A percentile compares a stretch with the other conserved stretches of the same genome.
phyloP scores from a whole-genome alignment of 92 coral and sea anemone genomes.

The Epizoanthus illoricatus region DNA sequence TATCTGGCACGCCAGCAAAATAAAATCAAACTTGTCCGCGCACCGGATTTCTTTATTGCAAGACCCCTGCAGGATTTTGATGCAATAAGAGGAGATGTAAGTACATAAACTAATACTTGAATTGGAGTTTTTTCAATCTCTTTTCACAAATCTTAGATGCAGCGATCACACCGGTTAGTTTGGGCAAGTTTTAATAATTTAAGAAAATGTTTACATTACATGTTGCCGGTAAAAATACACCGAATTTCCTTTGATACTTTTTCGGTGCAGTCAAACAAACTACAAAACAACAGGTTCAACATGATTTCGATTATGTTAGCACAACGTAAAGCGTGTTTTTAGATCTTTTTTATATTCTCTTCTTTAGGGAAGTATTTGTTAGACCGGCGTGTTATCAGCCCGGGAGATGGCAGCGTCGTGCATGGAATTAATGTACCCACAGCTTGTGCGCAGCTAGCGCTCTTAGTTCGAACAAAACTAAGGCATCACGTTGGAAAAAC shows the following conservation, averaged over 20 bases:
- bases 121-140: not conserved
- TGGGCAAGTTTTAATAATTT: not conserved
- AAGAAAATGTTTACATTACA: not conserved
- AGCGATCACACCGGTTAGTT: not conserved
- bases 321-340: not conserved
- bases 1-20: conserved; percentile 13
- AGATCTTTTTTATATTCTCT: not conserved
- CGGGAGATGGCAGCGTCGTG: not conserved
- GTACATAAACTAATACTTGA: not conserved
- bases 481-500: too few relatives aligned
- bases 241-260: not conserved
- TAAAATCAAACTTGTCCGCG: conserved; percentile 19
- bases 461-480: not conserved
- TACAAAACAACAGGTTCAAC: not conserved
- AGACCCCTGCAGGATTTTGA: conserved; percentile 40
- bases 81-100: conserved; percentile 27
- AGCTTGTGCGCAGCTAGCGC: not conserved
- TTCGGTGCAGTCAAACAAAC: not conserved
- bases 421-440: not conserved
- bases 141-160: not conserved
- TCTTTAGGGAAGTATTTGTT: not conserved
- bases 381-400: not conserved
- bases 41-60: conserved; percentile 32
- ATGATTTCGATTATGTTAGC: not conserved
- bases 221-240: conserved; percentile 1